Evolutionary conservation across 1,140 invertebrate species (phyloP), one percentile per base, ranked within the genome.

Genomic region (Drosophila ercepeae): DNA sequence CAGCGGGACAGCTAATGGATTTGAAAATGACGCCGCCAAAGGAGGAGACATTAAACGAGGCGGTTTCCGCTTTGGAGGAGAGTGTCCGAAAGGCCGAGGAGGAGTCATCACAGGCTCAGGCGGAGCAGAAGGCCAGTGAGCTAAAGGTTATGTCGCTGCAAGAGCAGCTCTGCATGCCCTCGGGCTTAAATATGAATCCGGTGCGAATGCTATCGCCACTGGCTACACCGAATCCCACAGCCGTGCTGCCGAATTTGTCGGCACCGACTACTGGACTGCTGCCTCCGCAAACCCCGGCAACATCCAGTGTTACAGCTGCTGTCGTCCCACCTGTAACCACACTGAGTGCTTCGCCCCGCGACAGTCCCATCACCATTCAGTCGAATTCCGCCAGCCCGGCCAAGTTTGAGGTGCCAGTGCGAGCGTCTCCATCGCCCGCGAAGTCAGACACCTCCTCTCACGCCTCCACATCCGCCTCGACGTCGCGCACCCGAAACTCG

Each of bases 181-280:
- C 90, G 0, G 91, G 91, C 5, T 39, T 91, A 0, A 91, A 91
- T 61, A 91, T 91, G 91, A 91, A 91, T 68, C 91, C 91, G 14
- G 89, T 91, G 19, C 84, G 91, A 13, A 84, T 91, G 75, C 58
- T 90, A 0, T 90, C 91, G 4, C 86, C 90, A 0, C 55, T 90
- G 21, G 86, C 82, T 11, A 89, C 90, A 1, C 84, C 90, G 5
- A 91, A 90, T 64, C 83, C 83, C 9, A 89, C 83, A 83, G 58
- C 77, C 13, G 46, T 70, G n/a, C 42, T 76, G 29, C 23, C 68
- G 8, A 89, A 32, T 52, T 21, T 67, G 3, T 70, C 60, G 16
- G 49, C 13, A 8, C 68, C 8, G 7, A 44, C 25, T 6, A 63
- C 23, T 8, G 61, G 86, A 11, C 25, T 75, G 21, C 39, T 61